Evolutionary conservation across 2,888 invertebrate genomes (phyloP).

Genomic region (Dysmachus trigonus): DNA sequence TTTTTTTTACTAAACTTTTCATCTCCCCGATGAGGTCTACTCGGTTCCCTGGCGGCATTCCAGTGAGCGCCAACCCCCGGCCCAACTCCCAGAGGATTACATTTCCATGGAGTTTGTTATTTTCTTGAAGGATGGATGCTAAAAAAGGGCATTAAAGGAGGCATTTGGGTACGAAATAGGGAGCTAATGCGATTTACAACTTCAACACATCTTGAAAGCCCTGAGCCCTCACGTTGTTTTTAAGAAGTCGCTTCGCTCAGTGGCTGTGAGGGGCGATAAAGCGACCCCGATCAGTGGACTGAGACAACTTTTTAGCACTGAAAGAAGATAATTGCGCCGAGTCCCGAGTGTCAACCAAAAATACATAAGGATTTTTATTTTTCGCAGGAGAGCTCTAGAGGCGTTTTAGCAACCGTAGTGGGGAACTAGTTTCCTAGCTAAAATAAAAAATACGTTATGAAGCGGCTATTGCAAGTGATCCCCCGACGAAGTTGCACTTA

Average conservation of each 20-base stretch:
- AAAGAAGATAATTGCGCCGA: not conserved
- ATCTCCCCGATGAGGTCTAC: not conserved
- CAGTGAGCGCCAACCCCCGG: not conserved
- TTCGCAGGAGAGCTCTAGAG: not conserved
- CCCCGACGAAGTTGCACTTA: not conserved
- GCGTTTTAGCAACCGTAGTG: not conserved
- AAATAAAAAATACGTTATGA: not conserved
- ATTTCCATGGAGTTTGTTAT: not conserved
- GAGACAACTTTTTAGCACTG: not conserved
- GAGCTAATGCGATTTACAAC: not conserved
- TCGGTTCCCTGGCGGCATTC: not conserved
- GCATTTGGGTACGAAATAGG: not conserved
- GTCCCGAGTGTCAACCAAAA: not conserved
- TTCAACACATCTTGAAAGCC: not conserved
- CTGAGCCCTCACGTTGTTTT: not conserved
- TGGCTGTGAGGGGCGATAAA: not conserved
- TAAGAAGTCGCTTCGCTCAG: not conserved
- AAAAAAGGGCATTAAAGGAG: not conserved
- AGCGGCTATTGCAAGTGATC: not conserved
- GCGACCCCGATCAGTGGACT: not conserved
- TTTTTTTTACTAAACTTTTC: not conserved
- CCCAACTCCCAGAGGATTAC: not conserved
- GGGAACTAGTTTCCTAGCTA: not conserved
- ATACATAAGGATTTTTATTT: not conserved
- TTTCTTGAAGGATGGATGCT: not conserved